Evolutionary conservation across 2,888 invertebrate species (phyloP).

Genomic region (Drosophila mimica): DNA sequence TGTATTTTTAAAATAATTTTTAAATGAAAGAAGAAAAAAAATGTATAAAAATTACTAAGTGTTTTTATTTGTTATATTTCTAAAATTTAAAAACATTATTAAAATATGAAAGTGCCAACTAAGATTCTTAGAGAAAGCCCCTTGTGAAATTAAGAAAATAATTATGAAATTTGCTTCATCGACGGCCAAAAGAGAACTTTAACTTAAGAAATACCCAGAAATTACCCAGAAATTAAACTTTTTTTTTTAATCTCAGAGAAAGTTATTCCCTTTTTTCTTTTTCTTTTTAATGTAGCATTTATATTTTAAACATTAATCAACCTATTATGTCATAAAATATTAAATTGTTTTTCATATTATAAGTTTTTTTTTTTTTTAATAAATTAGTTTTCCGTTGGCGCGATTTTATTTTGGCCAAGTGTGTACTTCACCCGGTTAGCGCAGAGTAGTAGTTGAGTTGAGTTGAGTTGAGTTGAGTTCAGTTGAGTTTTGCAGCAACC

Average conservation of each 20-base stretch:
- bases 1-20: not conserved
- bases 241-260: not conserved
- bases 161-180: not conserved
- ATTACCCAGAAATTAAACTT: not conserved
- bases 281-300: too few relatives aligned
- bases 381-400: not conserved
- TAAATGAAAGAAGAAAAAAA: fast-evolving
- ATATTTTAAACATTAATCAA: too few relatives aligned
- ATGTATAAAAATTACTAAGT: fast-evolving
- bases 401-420: not conserved
- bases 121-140: not conserved
- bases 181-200: too few relatives aligned
- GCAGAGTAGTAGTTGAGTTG: not conserved
- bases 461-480: conserved; percentile 5
- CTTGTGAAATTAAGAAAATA: not conserved
- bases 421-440: not conserved
- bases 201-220: not conserved
- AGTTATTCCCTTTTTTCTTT: not conserved
- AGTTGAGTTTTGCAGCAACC: not conserved
- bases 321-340: too few relatives aligned
- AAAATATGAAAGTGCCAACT: not conserved
- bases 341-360: not conserved
- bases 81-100: not conserved
- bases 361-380: not conserved
- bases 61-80: too few relatives aligned